A percentile compares a stretch with the other conserved stretches of the same genome.
These are phyloP conservation scores for Coccyzus lansbergi DNA, from an alignment of 2,797 vertebrate genomes.

Conservation along the genomic window DNA sequence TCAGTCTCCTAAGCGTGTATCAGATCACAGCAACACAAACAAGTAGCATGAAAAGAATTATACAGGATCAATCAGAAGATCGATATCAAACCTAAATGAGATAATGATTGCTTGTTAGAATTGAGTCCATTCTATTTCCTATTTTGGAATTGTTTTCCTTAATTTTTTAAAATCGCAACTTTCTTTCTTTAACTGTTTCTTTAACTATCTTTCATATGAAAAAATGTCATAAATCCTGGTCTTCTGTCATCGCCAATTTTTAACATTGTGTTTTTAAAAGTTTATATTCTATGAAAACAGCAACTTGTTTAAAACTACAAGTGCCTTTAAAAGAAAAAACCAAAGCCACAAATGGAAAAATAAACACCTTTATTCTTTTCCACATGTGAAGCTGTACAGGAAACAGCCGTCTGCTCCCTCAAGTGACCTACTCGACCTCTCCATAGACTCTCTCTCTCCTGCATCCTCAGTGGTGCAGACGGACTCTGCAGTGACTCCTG, in stretches of 20 bases:
- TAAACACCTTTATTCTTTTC: background rate
- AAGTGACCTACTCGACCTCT: constrained; percentile 76
- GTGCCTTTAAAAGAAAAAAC: background rate
- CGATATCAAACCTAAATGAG: background rate
- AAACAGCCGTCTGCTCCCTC: constrained; percentile 81
- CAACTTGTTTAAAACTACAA: background rate
- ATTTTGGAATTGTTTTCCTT: background rate
- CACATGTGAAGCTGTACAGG: constrained; percentile 47
- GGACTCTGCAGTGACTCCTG: constrained; percentile 45
- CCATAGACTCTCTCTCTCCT: constrained; percentile 17
- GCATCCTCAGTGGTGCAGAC: background rate
- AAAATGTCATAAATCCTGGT: background rate
- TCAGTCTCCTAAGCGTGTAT: background rate
- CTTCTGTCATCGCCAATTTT: background rate
- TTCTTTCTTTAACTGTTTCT: background rate
- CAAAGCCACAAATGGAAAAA: background rate
- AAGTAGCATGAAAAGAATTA: background rate
- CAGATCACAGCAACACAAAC: background rate
- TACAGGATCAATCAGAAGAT: background rate
- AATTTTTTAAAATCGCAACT: background rate
- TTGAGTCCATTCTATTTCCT: background rate
- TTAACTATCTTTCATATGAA: background rate
- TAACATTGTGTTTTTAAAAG: background rate
- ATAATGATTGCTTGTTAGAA: background rate
- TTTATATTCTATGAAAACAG: background rate